Percentiles rank a stretch among this genome's conserved stretches.
These are phyloP conservation scores for Arrhopalites spinosus DNA, from an alignment of 2,888 invertebrate species.

Conservation along the genomic window DNA sequence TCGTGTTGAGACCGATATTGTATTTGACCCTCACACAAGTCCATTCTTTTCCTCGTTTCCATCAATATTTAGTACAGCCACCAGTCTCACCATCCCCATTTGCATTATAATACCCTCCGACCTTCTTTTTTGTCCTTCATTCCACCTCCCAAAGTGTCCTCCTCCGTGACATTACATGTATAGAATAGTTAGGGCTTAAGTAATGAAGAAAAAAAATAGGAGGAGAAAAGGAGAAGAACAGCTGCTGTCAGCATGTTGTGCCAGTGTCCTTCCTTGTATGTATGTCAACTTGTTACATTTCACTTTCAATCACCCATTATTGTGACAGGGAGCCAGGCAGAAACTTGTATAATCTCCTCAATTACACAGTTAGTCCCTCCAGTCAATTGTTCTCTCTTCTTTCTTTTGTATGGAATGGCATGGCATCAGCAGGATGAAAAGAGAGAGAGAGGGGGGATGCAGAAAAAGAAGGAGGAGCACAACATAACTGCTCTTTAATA, in stretches of 20 bases:
- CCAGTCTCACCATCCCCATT: no score
- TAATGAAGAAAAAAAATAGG: not conserved
- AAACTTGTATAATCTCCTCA: conserved; percentile 10
- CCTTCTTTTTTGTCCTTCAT: not conserved
- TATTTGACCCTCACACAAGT: no score
- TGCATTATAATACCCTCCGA: no score
- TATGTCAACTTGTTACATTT: conserved; percentile 12
- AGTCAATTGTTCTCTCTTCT: conserved; percentile 11
- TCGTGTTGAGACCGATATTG: no score
- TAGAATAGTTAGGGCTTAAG: not conserved
- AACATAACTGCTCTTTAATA: not conserved
- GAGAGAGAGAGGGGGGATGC: not conserved
- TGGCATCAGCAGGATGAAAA: not conserved
- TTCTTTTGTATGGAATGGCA: not conserved
- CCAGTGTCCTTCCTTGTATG: not conserved
- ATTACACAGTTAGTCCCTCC: conserved; percentile 23
- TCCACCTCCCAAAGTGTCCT: not conserved
- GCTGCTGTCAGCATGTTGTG: conserved; percentile 8
- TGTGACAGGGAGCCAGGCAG: no score
- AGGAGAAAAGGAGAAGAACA: not conserved
- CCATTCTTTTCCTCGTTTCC: no score
- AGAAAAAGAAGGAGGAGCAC: not conserved
- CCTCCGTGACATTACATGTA: not conserved
- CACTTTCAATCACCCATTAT: conserved; percentile 3
- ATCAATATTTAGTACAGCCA: no score